Percentiles rank a stretch among this genome's conserved stretches.
phyloP scores from a whole-genome alignment of 2,888 invertebrate species.

The Zhengitettix transpicula region DNA sequence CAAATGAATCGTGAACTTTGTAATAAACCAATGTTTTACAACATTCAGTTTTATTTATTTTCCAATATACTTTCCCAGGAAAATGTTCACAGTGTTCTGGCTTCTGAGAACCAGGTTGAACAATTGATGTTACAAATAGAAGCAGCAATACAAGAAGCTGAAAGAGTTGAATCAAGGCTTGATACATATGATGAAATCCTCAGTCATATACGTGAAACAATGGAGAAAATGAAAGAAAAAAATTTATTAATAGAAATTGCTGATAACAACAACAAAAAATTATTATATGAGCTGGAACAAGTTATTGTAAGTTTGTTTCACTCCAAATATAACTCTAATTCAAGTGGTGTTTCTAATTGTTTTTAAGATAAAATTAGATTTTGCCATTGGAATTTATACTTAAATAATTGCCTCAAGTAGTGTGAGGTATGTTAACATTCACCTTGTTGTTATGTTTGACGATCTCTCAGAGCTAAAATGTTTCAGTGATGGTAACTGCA shows the following conservation, averaged over 20 bases:
- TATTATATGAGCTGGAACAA: slow-evolving; percentile 61
- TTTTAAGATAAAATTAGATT: no score
- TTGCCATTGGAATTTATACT: no score
- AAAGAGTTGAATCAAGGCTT: slow-evolving; percentile 52
- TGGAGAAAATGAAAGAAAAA: slow-evolving; percentile 83
- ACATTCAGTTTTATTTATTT: background rate
- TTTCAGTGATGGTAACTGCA: no score
- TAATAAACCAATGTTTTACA: no score
- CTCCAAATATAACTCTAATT: no score
- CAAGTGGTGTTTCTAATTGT: no score
- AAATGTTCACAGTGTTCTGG: slow-evolving; percentile 81
- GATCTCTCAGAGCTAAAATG: no score
- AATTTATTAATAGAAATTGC: slow-evolving; percentile 74
- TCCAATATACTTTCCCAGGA: slow-evolving; percentile 32
- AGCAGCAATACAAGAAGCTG: slow-evolving; percentile 57
- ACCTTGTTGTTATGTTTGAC: no score
- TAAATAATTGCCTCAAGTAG: no score
- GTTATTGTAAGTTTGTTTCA: slow-evolving; percentile 43
- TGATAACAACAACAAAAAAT: slow-evolving; percentile 65
- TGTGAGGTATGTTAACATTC: no score
- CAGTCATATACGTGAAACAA: slow-evolving; percentile 70
- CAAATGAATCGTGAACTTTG: no score
- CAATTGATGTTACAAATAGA: slow-evolving; percentile 53
- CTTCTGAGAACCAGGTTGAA: slow-evolving; percentile 69
- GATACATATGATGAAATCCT: slow-evolving; percentile 67